Conservation (phyloP, 2,888 invertebrate species). For the Dicranocentrus wangi region DNA sequence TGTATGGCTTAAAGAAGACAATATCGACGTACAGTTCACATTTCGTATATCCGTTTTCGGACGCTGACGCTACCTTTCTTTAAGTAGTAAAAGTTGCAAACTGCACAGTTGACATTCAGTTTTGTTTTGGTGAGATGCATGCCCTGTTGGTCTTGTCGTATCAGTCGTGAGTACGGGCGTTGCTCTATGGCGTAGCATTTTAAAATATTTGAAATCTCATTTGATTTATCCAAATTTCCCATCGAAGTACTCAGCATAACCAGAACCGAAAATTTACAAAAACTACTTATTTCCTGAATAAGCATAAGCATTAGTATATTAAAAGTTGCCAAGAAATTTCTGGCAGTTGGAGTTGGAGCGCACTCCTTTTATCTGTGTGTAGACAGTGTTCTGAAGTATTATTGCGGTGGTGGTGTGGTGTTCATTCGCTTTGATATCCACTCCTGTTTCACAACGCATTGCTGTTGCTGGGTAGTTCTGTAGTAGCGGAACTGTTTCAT, state of each 20-base stretch:
- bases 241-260: too few relatives aligned
- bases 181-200: neutral
- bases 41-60: too few relatives aligned
- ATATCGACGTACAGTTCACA: too few relatives aligned
- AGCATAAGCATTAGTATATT: neutral
- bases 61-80: conserved; percentile 11
- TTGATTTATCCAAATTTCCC: conserved; percentile 12
- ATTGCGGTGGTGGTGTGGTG: conserved; percentile 1
- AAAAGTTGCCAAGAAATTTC: conserved; percentile 66
- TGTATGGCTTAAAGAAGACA: too few relatives aligned
- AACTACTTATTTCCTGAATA: conserved; percentile 4
- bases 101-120: conserved; percentile 62
- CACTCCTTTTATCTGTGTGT: conserved; percentile 4
- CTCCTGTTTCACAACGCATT: conserved; percentile 62
- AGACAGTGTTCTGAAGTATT: conserved; percentile 37
- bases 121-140: conserved; percentile 58
- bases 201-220: neutral
- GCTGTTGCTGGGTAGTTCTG: conserved; percentile 63
- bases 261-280: too few relatives aligned
- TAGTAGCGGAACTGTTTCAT: neutral
- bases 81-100: conserved; percentile 31
- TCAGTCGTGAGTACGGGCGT: too few relatives aligned
- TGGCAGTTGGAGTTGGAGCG: conserved; percentile 44
- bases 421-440: conserved; percentile 35
- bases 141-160: neutral